A percentile compares a stretch with the other conserved stretches of the same genome.
phyloP scores from a whole-genome alignment of 2,797 vertebrate species.

The Acanthurus lineatus region DNA sequence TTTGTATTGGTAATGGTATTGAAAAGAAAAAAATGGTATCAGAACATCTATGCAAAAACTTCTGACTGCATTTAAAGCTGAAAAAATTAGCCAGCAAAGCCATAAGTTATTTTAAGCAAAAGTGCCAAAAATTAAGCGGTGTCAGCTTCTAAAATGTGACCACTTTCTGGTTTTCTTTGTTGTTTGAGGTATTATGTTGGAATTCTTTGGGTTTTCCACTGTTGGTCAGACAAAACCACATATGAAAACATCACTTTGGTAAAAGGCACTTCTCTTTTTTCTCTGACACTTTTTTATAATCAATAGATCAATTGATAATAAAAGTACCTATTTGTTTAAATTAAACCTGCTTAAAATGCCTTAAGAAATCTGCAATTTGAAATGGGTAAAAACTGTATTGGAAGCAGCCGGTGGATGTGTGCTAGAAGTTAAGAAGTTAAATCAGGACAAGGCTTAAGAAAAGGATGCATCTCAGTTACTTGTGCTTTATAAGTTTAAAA shows the following conservation, averaged over 20 bases:
- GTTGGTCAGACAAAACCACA: no score
- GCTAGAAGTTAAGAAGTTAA: not conserved
- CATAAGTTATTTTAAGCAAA: not conserved
- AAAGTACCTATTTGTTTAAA: no score
- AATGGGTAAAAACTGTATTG: not conserved
- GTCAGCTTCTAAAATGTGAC: not conserved
- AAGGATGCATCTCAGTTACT: not conserved
- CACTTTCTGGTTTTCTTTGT: not conserved
- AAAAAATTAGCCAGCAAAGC: not conserved
- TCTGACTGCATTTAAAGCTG: no score
- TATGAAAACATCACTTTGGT: not conserved
- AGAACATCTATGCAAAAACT: no score
- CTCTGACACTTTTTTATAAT: not conserved
- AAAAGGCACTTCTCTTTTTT: not conserved
- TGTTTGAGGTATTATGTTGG: not conserved
- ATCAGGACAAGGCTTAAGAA: not conserved
- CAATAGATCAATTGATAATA: no score
- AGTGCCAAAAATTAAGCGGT: no score
- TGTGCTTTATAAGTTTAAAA: not conserved
- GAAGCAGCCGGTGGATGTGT: not conserved
- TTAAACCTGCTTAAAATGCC: no score
- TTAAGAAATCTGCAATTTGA: no score
- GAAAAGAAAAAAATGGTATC: no score
- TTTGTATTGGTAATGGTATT: no score
- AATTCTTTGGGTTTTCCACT: not conserved